These are phyloP conservation scores for Phalacrocorax aristotelis DNA, from an alignment of 2,113 vertebrate genomes.

Conservation along the genomic window DNA sequence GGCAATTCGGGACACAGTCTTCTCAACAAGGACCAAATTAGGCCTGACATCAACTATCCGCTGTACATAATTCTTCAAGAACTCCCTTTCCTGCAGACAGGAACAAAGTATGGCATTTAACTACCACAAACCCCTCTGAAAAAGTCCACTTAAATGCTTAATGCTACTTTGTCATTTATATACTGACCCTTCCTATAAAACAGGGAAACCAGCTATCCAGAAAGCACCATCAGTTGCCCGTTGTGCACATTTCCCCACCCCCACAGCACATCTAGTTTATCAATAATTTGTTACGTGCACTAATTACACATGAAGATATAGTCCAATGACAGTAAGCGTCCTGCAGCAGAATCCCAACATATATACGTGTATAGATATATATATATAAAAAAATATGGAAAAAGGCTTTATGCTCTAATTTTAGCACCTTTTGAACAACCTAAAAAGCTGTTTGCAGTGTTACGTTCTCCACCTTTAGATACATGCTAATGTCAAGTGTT, in stretches of 20 bases:
- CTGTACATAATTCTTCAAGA: constrained; percentile 97
- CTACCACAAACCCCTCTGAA: background rate
- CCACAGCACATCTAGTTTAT: background rate
- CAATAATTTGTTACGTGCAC: background rate
- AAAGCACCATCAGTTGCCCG: background rate
- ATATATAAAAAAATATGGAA: too few species aligned
- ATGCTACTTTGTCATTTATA: background rate
- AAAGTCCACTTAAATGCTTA: background rate
- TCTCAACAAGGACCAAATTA: constrained; percentile 95
- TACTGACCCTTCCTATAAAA: background rate
- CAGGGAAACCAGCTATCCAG: background rate
- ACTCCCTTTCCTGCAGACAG: constrained; percentile 88
- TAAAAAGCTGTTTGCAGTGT: background rate
- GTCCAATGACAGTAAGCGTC: background rate
- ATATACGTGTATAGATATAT: background rate
- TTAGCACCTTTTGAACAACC: too few species aligned
- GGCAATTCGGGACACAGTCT: constrained; percentile 96
- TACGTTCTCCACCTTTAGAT: background rate
- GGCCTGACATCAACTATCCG: constrained; percentile 95
- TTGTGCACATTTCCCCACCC: background rate
- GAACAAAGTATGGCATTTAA: background rate
- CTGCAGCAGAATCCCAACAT: background rate
- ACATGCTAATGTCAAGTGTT: background rate
- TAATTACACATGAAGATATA: background rate
- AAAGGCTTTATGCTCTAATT: background rate